A percentile compares a stretch with the other conserved stretches of the same genome.
phyloP scores from a whole-genome alignment of 2,797 vertebrate genomes.

The Anas bahamensis region DNA sequence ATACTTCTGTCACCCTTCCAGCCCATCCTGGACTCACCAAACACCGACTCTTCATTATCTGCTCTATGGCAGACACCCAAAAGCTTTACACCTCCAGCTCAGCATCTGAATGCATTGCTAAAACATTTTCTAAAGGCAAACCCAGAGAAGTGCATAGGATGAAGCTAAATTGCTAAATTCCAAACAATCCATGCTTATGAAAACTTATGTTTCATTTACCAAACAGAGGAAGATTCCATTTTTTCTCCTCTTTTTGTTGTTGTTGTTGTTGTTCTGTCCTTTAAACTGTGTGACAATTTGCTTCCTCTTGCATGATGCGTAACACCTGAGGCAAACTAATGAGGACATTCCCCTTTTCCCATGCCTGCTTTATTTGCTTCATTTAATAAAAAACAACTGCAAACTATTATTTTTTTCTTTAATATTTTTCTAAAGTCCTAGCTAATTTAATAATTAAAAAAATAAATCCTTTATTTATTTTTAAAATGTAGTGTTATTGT shows the following conservation, averaged over 20 bases:
- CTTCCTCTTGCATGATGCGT: not conserved
- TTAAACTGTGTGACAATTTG: not conserved
- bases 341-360: slow-evolving; percentile 5
- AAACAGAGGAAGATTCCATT: not conserved
- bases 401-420: not conserved
- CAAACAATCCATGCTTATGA: not conserved
- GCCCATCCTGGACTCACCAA: not conserved
- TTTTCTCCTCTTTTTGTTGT: not conserved
- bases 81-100: not conserved
- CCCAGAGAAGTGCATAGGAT: not conserved
- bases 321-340: slow-evolving; percentile 15
- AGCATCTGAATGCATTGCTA: not conserved
- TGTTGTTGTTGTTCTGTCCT: not conserved
- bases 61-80: not conserved
- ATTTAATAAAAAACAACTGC: slow-evolving; percentile 29
- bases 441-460: not conserved
- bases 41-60: not conserved
- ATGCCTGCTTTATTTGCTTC: slow-evolving; percentile 15
- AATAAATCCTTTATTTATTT: not conserved
- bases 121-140: not conserved
- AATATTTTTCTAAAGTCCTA: not conserved
- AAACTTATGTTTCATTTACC: not conserved
- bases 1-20: not conserved
- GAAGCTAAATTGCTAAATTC: fast-evolving
- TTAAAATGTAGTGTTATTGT: slow-evolving; percentile 60